A percentile compares a stretch with the other conserved stretches of the same genome.
Evolutionary conservation across 2,113 vertebrate species (phyloP).

Genomic region (Propithecus coquereli): DNA sequence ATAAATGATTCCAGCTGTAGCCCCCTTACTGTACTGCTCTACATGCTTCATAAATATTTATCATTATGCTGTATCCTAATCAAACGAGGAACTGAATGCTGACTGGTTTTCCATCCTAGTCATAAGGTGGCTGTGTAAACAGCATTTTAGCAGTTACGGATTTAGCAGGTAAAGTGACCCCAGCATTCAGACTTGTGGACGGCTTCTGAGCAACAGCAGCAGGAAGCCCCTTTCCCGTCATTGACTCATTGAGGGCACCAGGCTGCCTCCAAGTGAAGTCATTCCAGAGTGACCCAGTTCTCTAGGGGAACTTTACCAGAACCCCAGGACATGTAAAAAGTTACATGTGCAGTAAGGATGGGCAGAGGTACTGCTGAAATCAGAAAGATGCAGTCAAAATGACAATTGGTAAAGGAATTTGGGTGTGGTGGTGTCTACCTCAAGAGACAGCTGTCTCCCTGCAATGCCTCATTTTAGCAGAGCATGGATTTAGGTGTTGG

Average conservation of each 20-base stretch:
- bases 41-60: background rate
- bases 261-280: background rate
- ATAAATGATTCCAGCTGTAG: background rate
- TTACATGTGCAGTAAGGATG: background rate
- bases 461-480: background rate
- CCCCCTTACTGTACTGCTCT: background rate
- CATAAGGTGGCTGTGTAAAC: background rate
- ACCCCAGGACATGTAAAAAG: background rate
- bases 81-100: background rate
- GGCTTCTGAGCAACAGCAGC: background rate
- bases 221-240: background rate
- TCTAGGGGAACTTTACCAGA: fast-evolving
- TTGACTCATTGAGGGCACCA: background rate
- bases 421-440: background rate
- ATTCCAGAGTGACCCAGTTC: background rate
- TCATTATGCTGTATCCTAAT: background rate
- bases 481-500: background rate
- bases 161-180: background rate
- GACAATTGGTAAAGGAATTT: background rate
- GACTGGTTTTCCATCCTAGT: background rate
- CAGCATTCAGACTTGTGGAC: background rate
- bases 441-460: background rate
- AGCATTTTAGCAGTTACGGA: background rate
- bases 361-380: background rate
- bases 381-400: background rate